These are phyloP conservation scores for Agelas oroides DNA, from an alignment of 37 sponge, comb jelly and placozoan genomes.

Conservation along the genomic window DNA sequence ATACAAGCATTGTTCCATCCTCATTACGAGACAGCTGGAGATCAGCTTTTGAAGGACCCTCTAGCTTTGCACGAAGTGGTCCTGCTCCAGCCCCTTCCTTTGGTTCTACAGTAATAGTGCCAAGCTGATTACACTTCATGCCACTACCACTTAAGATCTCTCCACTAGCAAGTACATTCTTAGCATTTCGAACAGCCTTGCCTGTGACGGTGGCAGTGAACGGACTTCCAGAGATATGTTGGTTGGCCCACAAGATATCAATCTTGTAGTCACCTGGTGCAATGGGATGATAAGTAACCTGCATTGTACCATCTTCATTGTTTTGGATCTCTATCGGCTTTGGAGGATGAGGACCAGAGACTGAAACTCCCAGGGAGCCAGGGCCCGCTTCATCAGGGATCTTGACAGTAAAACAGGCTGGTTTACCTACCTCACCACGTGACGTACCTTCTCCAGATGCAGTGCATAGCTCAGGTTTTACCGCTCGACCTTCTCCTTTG, in stretches of 20 bases:
- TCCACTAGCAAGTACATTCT: conserved; percentile 61
- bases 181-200: conserved; percentile 69
- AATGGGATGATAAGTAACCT: conserved; percentile 72
- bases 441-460: conserved; percentile 70
- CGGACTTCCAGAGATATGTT: conserved; percentile 79
- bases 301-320: conserved; percentile 77
- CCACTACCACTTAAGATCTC: conserved; percentile 45
- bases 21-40: conserved; percentile 55
- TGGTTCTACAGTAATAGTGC: conserved; percentile 48
- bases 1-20: conserved; percentile 76
- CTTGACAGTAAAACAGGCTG: conserved; percentile 64
- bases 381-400: conserved; percentile 88
- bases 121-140: conserved; percentile 64
- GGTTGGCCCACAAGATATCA: conserved; percentile 67
- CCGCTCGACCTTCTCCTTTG: conserved; percentile 66
- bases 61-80: conserved; percentile 84
- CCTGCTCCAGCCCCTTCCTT: conserved; percentile 81
- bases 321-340: conserved; percentile 83
- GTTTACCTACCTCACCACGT: conserved; percentile 66
- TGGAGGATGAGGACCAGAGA: conserved; percentile 84
- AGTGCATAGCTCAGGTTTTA: conserved; percentile 74
- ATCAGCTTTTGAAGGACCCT: conserved; percentile 81
- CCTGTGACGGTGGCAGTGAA: conserved; percentile 74
- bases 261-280: conserved; percentile 88
- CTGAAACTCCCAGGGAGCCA: conserved; percentile 76